phyloP scores from a whole-genome alignment of 1,140 invertebrate genomes.

The Aethina tumida region DNA sequence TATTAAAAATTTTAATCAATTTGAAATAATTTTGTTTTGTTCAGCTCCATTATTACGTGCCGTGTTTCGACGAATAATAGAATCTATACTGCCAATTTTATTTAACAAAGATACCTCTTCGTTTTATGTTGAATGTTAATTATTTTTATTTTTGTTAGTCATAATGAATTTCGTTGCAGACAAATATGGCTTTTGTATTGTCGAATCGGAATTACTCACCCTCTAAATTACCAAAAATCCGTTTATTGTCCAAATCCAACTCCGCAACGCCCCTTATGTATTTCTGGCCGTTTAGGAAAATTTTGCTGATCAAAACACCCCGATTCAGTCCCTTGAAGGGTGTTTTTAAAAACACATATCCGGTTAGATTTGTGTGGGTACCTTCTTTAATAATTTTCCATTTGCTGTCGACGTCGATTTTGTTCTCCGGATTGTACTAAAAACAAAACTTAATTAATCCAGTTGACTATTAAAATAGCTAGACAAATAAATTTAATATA shows the following conservation, averaged over 20 bases:
- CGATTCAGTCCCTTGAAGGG: conserved; percentile 53
- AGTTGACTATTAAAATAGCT: too few species aligned
- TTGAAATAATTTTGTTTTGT: too few species aligned
- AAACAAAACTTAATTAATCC: conserved; percentile 13
- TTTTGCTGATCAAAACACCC: conserved; percentile 52
- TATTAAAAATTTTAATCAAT: too few species aligned
- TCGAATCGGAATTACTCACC: conserved; percentile 29
- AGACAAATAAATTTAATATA: too few species aligned
- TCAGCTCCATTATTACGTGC: too few species aligned
- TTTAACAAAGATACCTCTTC: too few species aligned
- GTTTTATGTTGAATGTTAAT: too few species aligned
- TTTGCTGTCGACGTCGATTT: conserved; percentile 43
- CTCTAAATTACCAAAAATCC: conserved; percentile 50
- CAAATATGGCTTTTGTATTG: conserved; percentile 1
- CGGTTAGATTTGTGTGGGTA: conserved; percentile 42
- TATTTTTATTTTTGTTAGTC: too few species aligned
- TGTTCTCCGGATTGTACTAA: conserved; percentile 41
- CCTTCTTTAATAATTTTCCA: conserved; percentile 42
- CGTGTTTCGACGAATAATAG: too few species aligned
- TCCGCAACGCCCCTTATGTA: conserved; percentile 54
- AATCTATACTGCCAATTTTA: too few species aligned
- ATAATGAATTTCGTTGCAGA: too few species aligned
- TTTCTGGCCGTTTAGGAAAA: conserved; percentile 45
- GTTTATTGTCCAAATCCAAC: conserved; percentile 55
- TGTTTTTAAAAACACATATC: conserved; percentile 42